phyloP scores from a whole-genome alignment of 1,140 invertebrate genomes.

The Chironomus striatipennis region DNA sequence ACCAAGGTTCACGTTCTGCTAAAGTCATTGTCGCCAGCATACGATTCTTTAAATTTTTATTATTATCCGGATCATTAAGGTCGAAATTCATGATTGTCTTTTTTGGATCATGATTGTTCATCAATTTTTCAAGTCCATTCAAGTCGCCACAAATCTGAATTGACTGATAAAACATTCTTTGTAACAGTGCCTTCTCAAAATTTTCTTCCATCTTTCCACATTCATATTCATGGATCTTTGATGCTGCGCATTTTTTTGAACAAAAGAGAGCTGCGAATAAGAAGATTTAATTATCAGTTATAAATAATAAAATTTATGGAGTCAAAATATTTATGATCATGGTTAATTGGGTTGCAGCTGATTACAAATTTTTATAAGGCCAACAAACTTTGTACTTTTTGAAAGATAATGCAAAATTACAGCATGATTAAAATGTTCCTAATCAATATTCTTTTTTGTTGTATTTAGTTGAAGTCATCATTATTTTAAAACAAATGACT shows the following conservation, averaged over 20 bases:
- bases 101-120: not conserved
- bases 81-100: constrained; percentile 18
- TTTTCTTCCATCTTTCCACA: not conserved
- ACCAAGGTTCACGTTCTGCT: constrained; percentile 18
- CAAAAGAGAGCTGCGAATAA: not conserved
- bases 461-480: too few relatives aligned
- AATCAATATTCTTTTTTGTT: too few relatives aligned
- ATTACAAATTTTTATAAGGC: too few relatives aligned
- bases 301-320: too few relatives aligned
- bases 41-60: not conserved
- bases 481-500: too few relatives aligned
- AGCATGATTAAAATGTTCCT: too few relatives aligned
- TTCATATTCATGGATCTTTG: not conserved
- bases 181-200: not conserved
- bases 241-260: not conserved
- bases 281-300: too few relatives aligned
- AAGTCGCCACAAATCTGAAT: not conserved
- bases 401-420: too few relatives aligned
- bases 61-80: not conserved
- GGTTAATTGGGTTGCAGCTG: too few relatives aligned
- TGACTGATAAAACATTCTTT: constrained; percentile 15
- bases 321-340: too few relatives aligned
- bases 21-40: not conserved
- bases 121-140: not conserved
- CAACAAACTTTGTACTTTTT: too few relatives aligned